Percentiles rank a stretch among this genome's conserved stretches.
These are phyloP conservation scores for Excalfactoria chinensis DNA, from an alignment of 2,113 vertebrate species.

Conservation along the genomic window DNA sequence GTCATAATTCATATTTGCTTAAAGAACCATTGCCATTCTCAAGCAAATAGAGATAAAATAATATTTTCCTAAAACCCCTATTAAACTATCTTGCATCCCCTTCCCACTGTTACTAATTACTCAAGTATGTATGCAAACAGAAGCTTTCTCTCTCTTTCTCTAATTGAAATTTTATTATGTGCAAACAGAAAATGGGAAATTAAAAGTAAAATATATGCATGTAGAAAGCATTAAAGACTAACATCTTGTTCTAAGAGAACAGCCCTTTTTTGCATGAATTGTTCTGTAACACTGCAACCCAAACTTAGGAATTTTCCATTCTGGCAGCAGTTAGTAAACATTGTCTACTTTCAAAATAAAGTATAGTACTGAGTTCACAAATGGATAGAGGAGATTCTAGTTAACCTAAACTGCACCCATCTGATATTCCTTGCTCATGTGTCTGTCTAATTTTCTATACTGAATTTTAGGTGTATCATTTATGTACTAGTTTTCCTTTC, in stretches of 20 bases:
- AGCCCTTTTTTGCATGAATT: not conserved
- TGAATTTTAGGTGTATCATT: not conserved
- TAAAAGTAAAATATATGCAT: constrained; percentile 49
- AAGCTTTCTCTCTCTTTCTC: constrained; percentile 32
- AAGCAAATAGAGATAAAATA: constrained; percentile 31
- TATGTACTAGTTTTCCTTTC: not conserved
- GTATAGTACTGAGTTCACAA: not conserved
- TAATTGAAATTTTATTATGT: constrained; percentile 72
- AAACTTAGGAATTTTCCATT: not conserved
- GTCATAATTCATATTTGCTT: constrained; percentile 51
- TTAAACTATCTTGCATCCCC: constrained; percentile 42
- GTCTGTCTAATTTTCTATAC: not conserved
- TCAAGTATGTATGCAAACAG: constrained; percentile 38
- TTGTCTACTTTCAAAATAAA: not conserved
- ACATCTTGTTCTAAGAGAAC: not conserved
- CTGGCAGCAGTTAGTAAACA: not conserved
- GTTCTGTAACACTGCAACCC: not conserved
- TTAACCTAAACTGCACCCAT: not conserved
- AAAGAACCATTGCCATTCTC: not conserved
- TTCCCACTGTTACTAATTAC: constrained; percentile 65
- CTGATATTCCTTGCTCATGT: not conserved
- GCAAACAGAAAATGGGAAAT: constrained; percentile 67
- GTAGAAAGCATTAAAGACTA: constrained; percentile 2
- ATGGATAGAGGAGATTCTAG: not conserved
- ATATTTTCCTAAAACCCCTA: constrained; percentile 56